Percentiles rank a stretch among this genome's conserved stretches.
phyloP scores from a whole-genome alignment of 2,113 vertebrate genomes.

The Xyrauchen texanus region DNA sequence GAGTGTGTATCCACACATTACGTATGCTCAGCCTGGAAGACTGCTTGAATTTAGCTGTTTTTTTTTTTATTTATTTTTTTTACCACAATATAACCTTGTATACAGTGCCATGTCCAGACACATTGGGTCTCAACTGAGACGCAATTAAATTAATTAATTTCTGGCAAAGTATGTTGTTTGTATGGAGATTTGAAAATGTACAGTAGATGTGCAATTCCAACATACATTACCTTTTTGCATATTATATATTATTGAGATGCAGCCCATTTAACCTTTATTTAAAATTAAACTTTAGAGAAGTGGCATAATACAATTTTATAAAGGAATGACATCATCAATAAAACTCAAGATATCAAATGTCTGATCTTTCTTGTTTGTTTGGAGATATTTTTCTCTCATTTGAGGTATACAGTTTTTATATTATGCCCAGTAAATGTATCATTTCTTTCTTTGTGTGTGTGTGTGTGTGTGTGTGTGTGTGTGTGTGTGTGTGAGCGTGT shows the following conservation, averaged over 20 bases:
- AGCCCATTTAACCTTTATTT: not conserved
- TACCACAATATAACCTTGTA: not conserved
- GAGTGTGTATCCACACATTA: too few species aligned
- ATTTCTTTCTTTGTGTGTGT: not conserved
- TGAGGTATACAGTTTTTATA: too few species aligned
- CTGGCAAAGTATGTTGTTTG: not conserved
- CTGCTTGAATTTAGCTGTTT: too few species aligned
- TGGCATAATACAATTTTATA: not conserved
- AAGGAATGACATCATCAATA: slow-evolving; percentile 34
- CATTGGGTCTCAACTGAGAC: not conserved
- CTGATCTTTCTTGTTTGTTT: not conserved
- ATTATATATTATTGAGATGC: not conserved
- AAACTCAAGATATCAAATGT: not conserved
- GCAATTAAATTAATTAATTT: not conserved
- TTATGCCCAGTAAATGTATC: not conserved
- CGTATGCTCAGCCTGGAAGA: not conserved
- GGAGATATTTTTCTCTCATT: not conserved
- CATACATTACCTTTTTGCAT: slow-evolving; percentile 10
- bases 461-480: too few species aligned
- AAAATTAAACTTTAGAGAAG: slow-evolving; percentile 7
- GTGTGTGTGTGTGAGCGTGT: too few species aligned
- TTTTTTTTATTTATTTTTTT: too few species aligned
- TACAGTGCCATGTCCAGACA: slow-evolving; percentile 19
- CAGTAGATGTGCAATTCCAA: not conserved
- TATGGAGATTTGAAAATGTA: not conserved